Base-by-base conservation (phyloP, 2,797 vertebrate genomes). In the Antrozous pallidus region DNA sequence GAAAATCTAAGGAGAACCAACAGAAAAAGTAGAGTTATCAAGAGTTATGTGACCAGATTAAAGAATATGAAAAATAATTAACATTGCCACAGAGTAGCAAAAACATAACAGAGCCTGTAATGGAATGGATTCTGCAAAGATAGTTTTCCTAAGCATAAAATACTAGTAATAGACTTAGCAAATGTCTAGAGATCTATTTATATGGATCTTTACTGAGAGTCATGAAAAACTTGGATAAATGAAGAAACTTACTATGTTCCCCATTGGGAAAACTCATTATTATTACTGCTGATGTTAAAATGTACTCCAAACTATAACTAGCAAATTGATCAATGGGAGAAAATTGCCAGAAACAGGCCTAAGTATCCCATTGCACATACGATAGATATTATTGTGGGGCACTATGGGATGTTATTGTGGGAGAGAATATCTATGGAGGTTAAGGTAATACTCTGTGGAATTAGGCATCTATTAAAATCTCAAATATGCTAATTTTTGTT, bases 211-310 rank as follows among this genome's bases (percentile, higher is more conserved):
- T 69, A 69, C 63, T 51, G 47, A 81, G 40, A 88, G 33, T 31
- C 45, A 20, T 40, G 40, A 61, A 67, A 84, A 74, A 8, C 16
- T 40, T 58, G 33, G 33, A 36, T 88, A 90, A 56, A 45, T 73
- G 58, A 69, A 28, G 67, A 69, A 28, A 26, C 8, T 28, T 45
- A 16, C 20, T 20, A 0, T 88, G 18, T 5, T 49, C 24, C 33
- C 40, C 36, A 9, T n/a, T 45, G 17, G 77, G 56, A 86, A 94
- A 75, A 80, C 20, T 42, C 18, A 71, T 78, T 69, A 1, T 90
- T 88, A n/a, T 75, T 92, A 28, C 70, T 83, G 13, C 28, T 79
- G 73, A 82, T 77, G 33, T 70, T 82, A 93, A 71, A 91, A 94
- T 28, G 8, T 86, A 69, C 31, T 91, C 61, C 14, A 42, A 70